phyloP scores from a whole-genome alignment of 2,888 invertebrate genomes.

The Iselma pallidipennis region DNA sequence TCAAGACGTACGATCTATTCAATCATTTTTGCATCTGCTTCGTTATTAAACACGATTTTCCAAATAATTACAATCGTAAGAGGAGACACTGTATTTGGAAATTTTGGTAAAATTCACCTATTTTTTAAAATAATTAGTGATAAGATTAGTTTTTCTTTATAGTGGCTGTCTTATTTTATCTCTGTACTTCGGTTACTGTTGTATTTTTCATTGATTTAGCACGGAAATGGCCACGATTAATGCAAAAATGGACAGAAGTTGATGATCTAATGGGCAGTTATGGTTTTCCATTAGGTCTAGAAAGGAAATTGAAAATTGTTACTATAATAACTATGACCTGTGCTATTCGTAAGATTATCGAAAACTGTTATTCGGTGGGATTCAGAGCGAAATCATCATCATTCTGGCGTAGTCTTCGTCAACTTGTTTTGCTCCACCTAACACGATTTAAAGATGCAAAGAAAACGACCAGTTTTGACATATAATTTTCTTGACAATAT shows the following conservation, averaged over 20 bases:
- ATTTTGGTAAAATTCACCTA: background rate
- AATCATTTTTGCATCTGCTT: background rate
- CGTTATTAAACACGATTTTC: background rate
- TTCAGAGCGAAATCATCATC: too few relatives aligned
- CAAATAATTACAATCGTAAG: background rate
- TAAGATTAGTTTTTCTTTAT: conserved; percentile 20
- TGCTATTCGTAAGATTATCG: conserved; percentile 46
- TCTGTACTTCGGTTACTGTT: conserved; percentile 59
- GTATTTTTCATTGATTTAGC: conserved; percentile 60
- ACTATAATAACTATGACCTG: conserved; percentile 47
- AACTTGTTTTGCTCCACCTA: background rate
- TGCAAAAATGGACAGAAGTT: conserved; percentile 51
- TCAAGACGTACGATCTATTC: conserved; percentile 14
- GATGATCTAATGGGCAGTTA: conserved; percentile 48
- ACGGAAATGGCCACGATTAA: conserved; percentile 55
- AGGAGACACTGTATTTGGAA: background rate
- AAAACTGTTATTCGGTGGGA: too few relatives aligned
- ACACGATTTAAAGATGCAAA: background rate
- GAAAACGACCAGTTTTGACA: background rate
- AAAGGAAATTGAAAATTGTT: conserved; percentile 49
- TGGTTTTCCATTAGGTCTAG: conserved; percentile 38
- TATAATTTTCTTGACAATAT: background rate
- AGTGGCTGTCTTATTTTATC: conserved; percentile 61
- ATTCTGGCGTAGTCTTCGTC: too few relatives aligned
- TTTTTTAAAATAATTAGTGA: conserved; percentile 7